Evolutionary conservation across 2,113 vertebrate genomes (phyloP).

Genomic region (Gobius niger): DNA sequence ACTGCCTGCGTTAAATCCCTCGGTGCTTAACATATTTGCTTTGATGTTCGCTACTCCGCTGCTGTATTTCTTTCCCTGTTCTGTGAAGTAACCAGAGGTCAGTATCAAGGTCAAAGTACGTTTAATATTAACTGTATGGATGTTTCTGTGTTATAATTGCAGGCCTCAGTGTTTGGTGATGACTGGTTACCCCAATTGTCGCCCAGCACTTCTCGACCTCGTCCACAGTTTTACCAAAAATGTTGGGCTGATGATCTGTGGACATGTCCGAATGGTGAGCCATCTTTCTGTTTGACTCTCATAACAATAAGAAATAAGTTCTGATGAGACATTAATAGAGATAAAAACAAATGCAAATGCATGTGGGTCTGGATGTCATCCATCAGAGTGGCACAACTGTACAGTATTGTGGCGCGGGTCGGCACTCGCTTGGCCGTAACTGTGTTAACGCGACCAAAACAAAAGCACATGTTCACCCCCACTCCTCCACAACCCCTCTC

Average conservation of each 20-base stretch:
- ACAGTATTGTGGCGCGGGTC: too few relatives aligned
- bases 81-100: constrained; percentile 7
- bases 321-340: too few relatives aligned
- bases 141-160: neutral
- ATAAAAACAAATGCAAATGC: too few relatives aligned
- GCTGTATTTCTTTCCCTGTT: neutral
- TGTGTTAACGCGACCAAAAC: too few relatives aligned
- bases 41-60: constrained; percentile 68
- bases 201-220: constrained; percentile 92
- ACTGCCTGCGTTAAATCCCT: constrained; percentile 49
- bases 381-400: neutral
- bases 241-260: constrained; percentile 95
- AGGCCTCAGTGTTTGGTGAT: constrained; percentile 98
- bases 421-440: too few relatives aligned
- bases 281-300: neutral
- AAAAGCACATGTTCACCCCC: too few relatives aligned
- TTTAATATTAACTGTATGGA: neutral
- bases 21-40: constrained; percentile 68
- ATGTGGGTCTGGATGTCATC: too few relatives aligned
- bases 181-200: constrained; percentile 92
- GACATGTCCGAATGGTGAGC: constrained; percentile 91
- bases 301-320: too few relatives aligned
- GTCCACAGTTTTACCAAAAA: constrained; percentile 98
- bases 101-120: constrained; percentile 38
- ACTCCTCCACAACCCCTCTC: too few relatives aligned